These are phyloP conservation scores for Merops nubicus DNA, from an alignment of 2,113 vertebrate species.

Conservation along the genomic window DNA sequence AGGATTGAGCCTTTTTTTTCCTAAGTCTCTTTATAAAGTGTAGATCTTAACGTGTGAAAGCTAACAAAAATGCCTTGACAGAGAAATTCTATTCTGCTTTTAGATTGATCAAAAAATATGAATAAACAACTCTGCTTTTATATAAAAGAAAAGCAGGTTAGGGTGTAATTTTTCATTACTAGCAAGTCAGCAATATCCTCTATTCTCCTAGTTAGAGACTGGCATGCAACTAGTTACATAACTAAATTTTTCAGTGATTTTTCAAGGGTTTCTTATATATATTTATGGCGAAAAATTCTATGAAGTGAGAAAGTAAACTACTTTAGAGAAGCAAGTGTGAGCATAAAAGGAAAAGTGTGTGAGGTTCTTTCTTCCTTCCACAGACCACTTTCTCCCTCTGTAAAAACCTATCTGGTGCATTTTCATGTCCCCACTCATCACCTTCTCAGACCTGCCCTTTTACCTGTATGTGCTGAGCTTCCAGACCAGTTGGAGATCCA, in stretches of 20 bases:
- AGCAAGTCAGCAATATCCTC: not conserved
- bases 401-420: not conserved
- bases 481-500: accelerated
- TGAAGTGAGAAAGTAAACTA: not conserved
- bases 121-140: not conserved
- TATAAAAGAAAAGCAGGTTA: not conserved
- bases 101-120: not conserved
- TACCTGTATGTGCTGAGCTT: not conserved
- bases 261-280: not conserved
- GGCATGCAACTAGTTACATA: not conserved
- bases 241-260: not conserved
- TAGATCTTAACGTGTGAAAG: not conserved
- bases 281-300: not conserved
- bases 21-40: not conserved
- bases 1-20: not conserved
- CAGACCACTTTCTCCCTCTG: not conserved
- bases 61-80: not conserved
- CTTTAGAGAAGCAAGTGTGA: not conserved
- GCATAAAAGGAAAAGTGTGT: not conserved
- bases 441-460: not conserved
- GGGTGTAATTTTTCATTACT: not conserved
- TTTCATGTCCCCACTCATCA: not conserved
- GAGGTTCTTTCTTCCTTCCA: not conserved
- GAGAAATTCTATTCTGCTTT: not conserved
- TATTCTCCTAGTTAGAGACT: not conserved